Evolutionary conservation across 2,797 vertebrate genomes (phyloP).

Genomic region (Oophaga sylvatica): DNA sequence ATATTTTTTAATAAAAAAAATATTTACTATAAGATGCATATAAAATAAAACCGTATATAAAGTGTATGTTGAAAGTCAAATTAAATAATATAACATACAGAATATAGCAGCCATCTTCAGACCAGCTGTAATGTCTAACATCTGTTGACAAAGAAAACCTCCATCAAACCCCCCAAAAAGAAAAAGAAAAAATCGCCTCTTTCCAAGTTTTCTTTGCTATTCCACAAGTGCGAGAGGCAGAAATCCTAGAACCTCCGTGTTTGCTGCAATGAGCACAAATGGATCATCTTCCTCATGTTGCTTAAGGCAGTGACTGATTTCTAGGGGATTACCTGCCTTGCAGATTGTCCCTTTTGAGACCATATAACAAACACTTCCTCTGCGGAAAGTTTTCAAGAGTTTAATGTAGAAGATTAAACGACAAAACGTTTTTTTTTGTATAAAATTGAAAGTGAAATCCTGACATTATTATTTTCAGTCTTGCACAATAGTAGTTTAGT

Average conservation of each 20-base stretch:
- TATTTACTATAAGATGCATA: not conserved
- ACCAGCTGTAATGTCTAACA: too few relatives aligned
- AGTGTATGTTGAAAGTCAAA: too few relatives aligned
- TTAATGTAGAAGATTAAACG: not conserved
- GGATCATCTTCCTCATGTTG: not conserved
- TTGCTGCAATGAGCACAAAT: not conserved
- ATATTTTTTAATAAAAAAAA: not conserved
- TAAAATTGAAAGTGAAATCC: conserved; percentile 51
- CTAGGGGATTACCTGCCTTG: conserved; percentile 54
- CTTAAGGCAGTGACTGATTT: not conserved
- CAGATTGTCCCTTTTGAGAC: not conserved
- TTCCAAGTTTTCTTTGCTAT: not conserved
- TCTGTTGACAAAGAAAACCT: not conserved
- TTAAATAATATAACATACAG: not conserved
- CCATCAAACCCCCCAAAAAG: not conserved
- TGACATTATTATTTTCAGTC: not conserved
- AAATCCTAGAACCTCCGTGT: not conserved
- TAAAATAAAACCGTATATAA: not conserved
- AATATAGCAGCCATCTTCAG: not conserved
- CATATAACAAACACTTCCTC: conserved; percentile 41
- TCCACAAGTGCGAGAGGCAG: not conserved
- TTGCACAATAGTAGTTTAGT: conserved; percentile 8
- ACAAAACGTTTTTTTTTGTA: not conserved
- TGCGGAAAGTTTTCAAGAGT: conserved; percentile 58
- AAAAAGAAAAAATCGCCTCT: not conserved